These are phyloP conservation scores for Matsumurasca onukii DNA, from an alignment of 1,140 invertebrate genomes.

Conservation along the genomic window DNA sequence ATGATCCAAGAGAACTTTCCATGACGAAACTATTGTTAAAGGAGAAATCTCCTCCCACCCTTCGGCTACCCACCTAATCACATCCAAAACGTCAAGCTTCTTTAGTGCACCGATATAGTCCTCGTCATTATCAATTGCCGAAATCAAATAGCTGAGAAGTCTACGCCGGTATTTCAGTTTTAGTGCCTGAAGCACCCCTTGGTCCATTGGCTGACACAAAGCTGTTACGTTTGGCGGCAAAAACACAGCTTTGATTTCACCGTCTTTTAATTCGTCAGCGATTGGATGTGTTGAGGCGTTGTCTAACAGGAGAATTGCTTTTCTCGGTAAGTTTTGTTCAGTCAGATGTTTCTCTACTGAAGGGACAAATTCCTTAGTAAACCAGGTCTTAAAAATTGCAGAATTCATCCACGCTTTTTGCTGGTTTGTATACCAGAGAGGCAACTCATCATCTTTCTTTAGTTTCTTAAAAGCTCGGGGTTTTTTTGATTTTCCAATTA, in stretches of 20 bases:
- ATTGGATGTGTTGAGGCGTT: background rate
- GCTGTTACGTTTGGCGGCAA: background rate
- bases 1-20: background rate
- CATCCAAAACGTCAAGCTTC: background rate
- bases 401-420: slow-evolving; percentile 47
- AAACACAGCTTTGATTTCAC: background rate
- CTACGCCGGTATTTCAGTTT: background rate
- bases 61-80: background rate
- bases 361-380: slow-evolving; percentile 22
- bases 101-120: background rate
- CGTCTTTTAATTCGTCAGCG: background rate
- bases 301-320: background rate
- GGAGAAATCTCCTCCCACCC: no score
- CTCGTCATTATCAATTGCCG: slow-evolving; percentile 1
- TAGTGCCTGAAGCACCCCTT: background rate
- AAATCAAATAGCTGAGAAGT: slow-evolving; percentile 4
- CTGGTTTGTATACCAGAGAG: slow-evolving; percentile 44
- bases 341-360: background rate
- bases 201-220: background rate
- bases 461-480: slow-evolving; percentile 42
- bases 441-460: slow-evolving; percentile 37
- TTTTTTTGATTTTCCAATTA: slow-evolving; percentile 44
- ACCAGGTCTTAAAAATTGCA: slow-evolving; percentile 46
- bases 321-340: background rate
- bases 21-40: background rate